A percentile compares a stretch with the other conserved stretches of the same genome.
phyloP scores from a whole-genome alignment of 2,113 vertebrate species.

The Azemiops feae region DNA sequence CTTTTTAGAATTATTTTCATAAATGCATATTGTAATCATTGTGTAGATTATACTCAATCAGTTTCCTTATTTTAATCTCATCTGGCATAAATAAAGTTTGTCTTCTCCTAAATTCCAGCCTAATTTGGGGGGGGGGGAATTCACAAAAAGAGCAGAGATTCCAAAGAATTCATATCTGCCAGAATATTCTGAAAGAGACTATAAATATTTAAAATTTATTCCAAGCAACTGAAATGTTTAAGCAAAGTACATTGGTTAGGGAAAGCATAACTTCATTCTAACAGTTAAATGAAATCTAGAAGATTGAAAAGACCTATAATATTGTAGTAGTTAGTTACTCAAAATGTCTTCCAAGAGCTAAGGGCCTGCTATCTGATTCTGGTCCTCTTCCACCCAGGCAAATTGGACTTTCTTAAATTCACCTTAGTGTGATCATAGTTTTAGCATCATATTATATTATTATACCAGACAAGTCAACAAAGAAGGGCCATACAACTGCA shows the following conservation, averaged over 20 bases:
- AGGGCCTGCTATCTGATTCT: not conserved
- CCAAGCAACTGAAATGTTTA: not conserved
- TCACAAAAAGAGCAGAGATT: not conserved
- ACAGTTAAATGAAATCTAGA: not conserved
- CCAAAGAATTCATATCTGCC: not conserved
- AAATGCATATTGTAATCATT: not conserved
- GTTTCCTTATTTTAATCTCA: not conserved
- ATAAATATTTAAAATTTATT: not conserved
- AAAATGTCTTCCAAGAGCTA: not conserved
- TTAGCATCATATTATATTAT: not conserved
- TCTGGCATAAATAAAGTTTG: no score
- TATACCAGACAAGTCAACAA: not conserved
- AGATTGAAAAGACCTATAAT: not conserved
- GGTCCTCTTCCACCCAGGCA: not conserved
- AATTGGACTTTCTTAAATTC: not conserved
- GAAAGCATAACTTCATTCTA: not conserved
- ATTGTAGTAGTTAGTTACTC: not conserved
- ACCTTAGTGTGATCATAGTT: not conserved
- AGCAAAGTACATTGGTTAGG: not conserved
- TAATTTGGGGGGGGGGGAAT: not conserved
- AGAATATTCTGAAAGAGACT: not conserved
- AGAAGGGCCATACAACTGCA: not conserved
- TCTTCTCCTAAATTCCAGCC: not conserved
- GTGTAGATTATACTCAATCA: not conserved
- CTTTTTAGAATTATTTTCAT: no score